These are phyloP conservation scores for Elanoides forficatus DNA, from an alignment of 2,113 vertebrate genomes.

Conservation along the genomic window DNA sequence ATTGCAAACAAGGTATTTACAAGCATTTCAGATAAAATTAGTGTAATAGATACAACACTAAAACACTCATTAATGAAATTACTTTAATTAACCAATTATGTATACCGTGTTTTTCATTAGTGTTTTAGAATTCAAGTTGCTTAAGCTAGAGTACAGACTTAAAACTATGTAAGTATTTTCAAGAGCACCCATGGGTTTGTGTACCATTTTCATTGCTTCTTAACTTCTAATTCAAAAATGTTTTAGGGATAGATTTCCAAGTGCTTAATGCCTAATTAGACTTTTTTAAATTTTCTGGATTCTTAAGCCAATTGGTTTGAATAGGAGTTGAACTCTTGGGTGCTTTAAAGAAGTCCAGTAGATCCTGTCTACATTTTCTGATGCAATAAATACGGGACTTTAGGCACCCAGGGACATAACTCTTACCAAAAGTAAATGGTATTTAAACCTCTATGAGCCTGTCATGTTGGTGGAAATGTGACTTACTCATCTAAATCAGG, in stretches of 20 bases:
- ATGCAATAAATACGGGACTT: not conserved
- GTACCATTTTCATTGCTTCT: not conserved
- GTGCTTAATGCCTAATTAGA: not conserved
- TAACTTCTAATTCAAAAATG: not conserved
- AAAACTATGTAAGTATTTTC: not conserved
- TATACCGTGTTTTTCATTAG: not conserved
- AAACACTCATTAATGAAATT: constrained; percentile 39
- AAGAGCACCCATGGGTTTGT: constrained; percentile 6
- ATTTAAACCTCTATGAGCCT: not conserved
- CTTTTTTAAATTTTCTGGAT: not conserved
- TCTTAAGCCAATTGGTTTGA: not conserved
- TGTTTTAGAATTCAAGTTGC: not conserved
- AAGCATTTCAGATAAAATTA: not conserved
- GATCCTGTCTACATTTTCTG: not conserved
- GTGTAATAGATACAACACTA: not conserved
- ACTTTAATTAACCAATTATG: not conserved
- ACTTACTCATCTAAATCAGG: not conserved
- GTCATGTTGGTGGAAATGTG: not conserved
- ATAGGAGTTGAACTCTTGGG: not conserved
- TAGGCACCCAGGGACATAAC: not conserved
- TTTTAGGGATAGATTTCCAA: not conserved
- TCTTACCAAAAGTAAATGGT: not conserved
- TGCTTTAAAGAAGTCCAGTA: not conserved
- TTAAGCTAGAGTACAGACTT: not conserved
- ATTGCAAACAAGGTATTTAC: not conserved